Evolutionary conservation across 1,140 invertebrate species (phyloP), one percentile per base, ranked within the genome.

Genomic region (Cotesia glomerata): DNA sequence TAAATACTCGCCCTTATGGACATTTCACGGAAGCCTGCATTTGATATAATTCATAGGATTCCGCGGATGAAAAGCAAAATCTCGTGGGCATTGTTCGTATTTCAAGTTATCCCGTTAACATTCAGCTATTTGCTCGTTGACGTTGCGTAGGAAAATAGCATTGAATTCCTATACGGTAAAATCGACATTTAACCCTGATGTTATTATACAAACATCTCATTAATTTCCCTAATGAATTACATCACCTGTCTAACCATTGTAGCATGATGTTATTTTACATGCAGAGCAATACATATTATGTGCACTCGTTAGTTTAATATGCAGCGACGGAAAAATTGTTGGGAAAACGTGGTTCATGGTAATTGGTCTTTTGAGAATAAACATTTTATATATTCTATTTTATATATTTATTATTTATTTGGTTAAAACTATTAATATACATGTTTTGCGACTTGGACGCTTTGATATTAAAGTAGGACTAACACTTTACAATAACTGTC

Each of bases 191-290:
- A 69, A 61, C 56, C 74, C 72, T 77, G 76, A 76, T 76, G 75
- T 74, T 70, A 61, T 67, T 68, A 76, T 72, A 70, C 45, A 64
- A 62, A 77, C 76, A 75, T 72, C 39, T 61, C 68, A 69, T 69
- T 76, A 75, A 75, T 73, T 71, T 75, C 58, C 63, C 63, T 65
- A 65, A 65, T 65, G 63, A 14, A 11, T 65, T 65, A 51, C 63
- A 51, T 35, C 63, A 65, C 63, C 13, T 26, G 58, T 69, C 39
- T 68, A 80, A 80, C 72, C 77, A 77, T 75, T 78, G 78, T 76
- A 79, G 76, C 78, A 74, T 80, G 77, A 77, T 80, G 78, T 81
- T 80, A 78, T 81, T 81, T 65, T 65, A 65, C 63, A 65, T 26
- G 14, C 45, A 16, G 16, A 8, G 5, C 34, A n/a, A 35, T 13